phyloP scores from a whole-genome alignment of 2,797 vertebrate species.

The Dermochelys coriacea region DNA sequence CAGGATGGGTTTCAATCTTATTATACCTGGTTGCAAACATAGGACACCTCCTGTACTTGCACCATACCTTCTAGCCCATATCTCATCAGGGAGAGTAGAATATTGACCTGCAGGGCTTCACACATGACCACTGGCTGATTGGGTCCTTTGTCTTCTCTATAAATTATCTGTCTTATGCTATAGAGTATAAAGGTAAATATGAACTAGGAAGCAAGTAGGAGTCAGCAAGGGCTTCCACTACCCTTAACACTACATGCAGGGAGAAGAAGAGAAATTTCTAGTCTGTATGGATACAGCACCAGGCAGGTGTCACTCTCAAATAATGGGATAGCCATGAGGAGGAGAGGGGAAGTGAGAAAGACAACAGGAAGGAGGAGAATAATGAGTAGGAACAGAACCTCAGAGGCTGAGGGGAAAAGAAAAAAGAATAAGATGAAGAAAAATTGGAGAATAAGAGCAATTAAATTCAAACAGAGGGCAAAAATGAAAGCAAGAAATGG shows the following conservation, averaged over 20 bases:
- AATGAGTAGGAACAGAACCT: too few relatives aligned
- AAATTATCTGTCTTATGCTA: background rate
- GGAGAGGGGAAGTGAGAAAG: background rate
- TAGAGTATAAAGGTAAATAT: background rate
- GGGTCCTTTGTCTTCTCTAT: background rate
- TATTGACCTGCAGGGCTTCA: too few relatives aligned
- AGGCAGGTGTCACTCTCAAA: background rate
- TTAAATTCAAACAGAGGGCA: background rate
- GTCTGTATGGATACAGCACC: background rate
- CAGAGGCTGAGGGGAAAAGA: background rate
- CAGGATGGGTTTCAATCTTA: background rate
- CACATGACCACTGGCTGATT: background rate
- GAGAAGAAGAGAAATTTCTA: background rate
- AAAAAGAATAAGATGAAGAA: fast-evolving
- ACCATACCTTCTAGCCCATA: background rate
- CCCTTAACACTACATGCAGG: background rate
- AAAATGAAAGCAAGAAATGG: background rate
- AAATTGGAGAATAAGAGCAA: background rate
- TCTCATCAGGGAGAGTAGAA: background rate
- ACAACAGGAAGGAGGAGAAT: background rate
- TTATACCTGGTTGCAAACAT: background rate
- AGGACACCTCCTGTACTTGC: too few relatives aligned
- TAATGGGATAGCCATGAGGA: background rate
- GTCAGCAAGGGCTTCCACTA: background rate
- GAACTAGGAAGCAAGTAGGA: background rate